These are phyloP conservation scores for Pocillopora grandis DNA, from an alignment of 92 coral and sea anemone species.

Conservation along the genomic window DNA sequence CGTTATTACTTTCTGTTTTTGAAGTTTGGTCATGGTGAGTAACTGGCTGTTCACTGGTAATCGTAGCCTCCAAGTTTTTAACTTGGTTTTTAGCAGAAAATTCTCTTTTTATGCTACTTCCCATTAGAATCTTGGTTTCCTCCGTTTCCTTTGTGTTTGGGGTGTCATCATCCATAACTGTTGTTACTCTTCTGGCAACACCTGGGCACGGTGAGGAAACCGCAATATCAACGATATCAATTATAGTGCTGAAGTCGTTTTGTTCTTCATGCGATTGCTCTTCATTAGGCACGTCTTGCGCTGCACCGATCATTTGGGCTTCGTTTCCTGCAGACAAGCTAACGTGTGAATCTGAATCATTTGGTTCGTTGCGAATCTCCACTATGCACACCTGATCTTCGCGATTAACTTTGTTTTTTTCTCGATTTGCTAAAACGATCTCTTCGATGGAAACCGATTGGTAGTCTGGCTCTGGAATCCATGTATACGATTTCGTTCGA, in stretches of 20 bases:
- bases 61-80: neutral
- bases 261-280: neutral
- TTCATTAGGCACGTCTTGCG: neutral
- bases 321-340: neutral
- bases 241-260: neutral
- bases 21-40: neutral
- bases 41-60: neutral
- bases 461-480: slow-evolving; percentile 70
- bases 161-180: neutral
- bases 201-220: slow-evolving; percentile 11
- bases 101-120: neutral
- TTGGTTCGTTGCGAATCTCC: slow-evolving; percentile 25
- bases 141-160: neutral
- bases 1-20: neutral
- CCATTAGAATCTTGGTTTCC: neutral
- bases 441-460: slow-evolving; percentile 31
- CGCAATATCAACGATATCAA: no score
- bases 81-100: neutral
- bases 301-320: neutral
- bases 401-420: neutral
- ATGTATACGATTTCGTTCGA: slow-evolving; percentile 20
- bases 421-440: slow-evolving; percentile 17
- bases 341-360: neutral
- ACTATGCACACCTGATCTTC: slow-evolving; percentile 12
- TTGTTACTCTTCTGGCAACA: slow-evolving; percentile 10